phyloP scores from a whole-genome alignment of 2,113 vertebrate species.

The Struthidea cinerea region DNA sequence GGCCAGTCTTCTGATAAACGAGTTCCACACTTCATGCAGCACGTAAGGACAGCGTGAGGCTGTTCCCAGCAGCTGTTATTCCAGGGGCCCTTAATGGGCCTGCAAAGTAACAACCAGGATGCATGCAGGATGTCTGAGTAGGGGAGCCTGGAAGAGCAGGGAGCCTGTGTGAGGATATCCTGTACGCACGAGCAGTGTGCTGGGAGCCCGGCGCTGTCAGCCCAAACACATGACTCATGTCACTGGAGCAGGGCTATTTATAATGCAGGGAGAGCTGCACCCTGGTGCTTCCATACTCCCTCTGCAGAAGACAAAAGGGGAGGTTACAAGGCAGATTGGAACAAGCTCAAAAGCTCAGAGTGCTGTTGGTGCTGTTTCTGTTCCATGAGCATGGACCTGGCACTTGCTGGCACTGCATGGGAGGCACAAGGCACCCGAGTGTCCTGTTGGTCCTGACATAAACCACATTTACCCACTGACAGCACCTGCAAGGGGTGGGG shows the following conservation, averaged over 20 bases:
- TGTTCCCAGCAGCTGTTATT: slow-evolving; percentile 23
- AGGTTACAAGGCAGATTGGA: background rate
- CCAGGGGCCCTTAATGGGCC: background rate
- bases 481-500: background rate
- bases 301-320: background rate
- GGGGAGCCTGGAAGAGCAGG: slow-evolving; percentile 20
- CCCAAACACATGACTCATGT: slow-evolving; percentile 60
- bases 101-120: slow-evolving; percentile 42
- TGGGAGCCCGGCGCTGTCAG: background rate
- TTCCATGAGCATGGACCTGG: background rate
- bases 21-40: background rate
- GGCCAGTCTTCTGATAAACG: background rate
- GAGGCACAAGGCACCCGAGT: background rate
- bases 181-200: slow-evolving; percentile 49
- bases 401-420: background rate
- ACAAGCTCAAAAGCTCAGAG: background rate
- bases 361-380: background rate
- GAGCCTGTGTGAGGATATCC: slow-evolving; percentile 57
- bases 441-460: background rate
- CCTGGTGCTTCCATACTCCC: background rate
- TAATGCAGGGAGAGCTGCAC: background rate
- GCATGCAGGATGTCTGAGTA: slow-evolving; percentile 57
- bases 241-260: slow-evolving; percentile 1
- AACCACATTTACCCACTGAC: background rate
- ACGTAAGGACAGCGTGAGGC: background rate